phyloP scores from a whole-genome alignment of 2,797 vertebrate genomes.

The Dermochelys coriacea region DNA sequence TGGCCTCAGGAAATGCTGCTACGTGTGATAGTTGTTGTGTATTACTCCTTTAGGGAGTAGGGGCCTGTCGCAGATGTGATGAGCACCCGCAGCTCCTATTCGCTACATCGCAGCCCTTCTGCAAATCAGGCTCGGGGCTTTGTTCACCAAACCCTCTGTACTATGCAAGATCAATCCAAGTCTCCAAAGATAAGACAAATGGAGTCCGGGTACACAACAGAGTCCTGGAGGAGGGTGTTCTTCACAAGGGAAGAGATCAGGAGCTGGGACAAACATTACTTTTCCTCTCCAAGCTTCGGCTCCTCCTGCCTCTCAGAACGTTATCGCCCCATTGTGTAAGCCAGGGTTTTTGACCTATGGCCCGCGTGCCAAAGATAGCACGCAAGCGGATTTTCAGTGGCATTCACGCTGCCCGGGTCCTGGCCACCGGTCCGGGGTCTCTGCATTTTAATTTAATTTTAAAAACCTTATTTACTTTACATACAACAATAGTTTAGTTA shows the following conservation, averaged over 20 bases:
- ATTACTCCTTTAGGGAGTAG: rapidly evolving
- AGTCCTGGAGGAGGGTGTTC: background rate
- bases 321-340: background rate
- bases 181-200: background rate
- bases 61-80: background rate
- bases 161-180: background rate
- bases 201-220: background rate
- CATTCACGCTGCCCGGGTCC: no score
- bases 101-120: background rate
- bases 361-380: no score
- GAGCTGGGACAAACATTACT: background rate
- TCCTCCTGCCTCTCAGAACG: background rate
- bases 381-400: no score
- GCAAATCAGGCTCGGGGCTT: background rate
- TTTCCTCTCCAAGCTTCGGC: background rate
- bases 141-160: background rate
- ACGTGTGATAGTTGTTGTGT: rapidly evolving
- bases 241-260: background rate
- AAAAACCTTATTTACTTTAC: no score
- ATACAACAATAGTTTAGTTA: no score
- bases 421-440: no score
- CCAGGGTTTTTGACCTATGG: no score
- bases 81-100: rapidly evolving
- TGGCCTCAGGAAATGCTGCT: background rate
- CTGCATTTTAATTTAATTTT: no score